Base-by-base conservation (phyloP, 1,140 invertebrate genomes). In the Micrasema minimum region DNA sequence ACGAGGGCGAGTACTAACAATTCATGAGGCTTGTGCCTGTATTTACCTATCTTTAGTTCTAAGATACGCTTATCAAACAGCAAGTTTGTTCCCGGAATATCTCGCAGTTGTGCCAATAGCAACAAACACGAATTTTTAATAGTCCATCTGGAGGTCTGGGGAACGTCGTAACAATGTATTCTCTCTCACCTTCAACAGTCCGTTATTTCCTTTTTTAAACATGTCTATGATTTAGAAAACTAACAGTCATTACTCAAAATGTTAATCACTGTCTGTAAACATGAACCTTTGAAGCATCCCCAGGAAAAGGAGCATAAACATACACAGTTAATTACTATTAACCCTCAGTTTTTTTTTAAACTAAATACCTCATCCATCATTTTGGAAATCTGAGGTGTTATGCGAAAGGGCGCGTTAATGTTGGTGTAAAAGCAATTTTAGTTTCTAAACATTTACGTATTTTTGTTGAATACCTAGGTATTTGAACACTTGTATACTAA, bases 261-360 rank as follows among this genome's bases (percentile, higher is more conserved):
- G 38, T 45, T 62, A 62, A 62, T 62, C 38, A 62, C 38, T 62
- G 57, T 62, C 57, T 38, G 23, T 43, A 62, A 62, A 62, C 57
- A 57, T 37, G 57, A 41, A n/a, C 38, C 57, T 20, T 18, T 37
- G 18, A 16, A 38, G n/a, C 37, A n/a, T n/a, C 37, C 18, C 2
- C 37, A n/a, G 37, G 7, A 22, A 41, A 4, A 22, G 11, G 18
- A 2, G 5, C 18, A n/a, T 62, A 9, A 45, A 62, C 20, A 62
- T 62, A 22, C 10, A 11, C 38, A 41, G n/a, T n/a, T 62, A 62
- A 62, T 62, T 62, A 43, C 57, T 20, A 23, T 62, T 62, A 45
- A 62, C 37, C 38, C 38, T 45, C 22, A 16, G 1, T n/a, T n/a
- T 43, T 23, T 43, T 43, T 26, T 7, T 62, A 18, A 6, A 7